Evolutionary conservation across 1,140 invertebrate species (phyloP).

Genomic region (Dinoponera quadriceps): DNA sequence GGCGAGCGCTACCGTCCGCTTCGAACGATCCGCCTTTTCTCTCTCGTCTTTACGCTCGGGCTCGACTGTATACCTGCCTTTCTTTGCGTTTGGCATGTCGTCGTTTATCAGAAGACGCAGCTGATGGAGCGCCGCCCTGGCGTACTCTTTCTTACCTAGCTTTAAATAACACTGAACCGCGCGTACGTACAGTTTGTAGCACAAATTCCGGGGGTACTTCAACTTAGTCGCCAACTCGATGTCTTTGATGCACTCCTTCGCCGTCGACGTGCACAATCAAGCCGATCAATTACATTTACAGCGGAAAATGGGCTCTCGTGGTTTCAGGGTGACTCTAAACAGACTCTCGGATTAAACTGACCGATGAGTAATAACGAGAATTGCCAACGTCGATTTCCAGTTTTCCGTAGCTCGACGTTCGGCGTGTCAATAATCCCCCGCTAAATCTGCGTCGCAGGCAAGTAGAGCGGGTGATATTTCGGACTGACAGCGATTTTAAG

Average conservation of each 20-base stretch:
- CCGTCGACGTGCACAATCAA: background rate
- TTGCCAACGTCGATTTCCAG: too few relatives aligned
- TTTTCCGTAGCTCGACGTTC: too few relatives aligned
- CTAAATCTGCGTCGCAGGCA: too few relatives aligned
- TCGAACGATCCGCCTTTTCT: too few relatives aligned
- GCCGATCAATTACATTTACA: constrained; percentile 7
- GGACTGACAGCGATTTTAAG: too few relatives aligned
- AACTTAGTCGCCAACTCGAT: constrained; percentile 80
- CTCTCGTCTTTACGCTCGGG: too few relatives aligned
- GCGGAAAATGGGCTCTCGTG: background rate
- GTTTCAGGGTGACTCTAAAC: too few relatives aligned
- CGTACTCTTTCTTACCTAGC: constrained; percentile 74
- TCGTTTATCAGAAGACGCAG: constrained; percentile 70
- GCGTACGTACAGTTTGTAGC: constrained; percentile 82
- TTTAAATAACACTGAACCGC: constrained; percentile 79
- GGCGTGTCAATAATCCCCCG: too few relatives aligned
- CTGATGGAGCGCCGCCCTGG: constrained; percentile 73
- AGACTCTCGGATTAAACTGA: too few relatives aligned
- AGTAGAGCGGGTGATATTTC: too few relatives aligned
- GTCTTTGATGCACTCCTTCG: constrained; percentile 83
- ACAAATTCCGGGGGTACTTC: constrained; percentile 79
- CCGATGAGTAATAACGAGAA: too few relatives aligned
- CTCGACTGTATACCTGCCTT: constrained; percentile 70
- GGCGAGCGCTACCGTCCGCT: too few relatives aligned
- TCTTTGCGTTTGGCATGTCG: constrained; percentile 72